Evolutionary conservation across 1,140 invertebrate genomes (phyloP), one percentile per base, ranked within the genome.

Genomic region (Gryon sp.): DNA sequence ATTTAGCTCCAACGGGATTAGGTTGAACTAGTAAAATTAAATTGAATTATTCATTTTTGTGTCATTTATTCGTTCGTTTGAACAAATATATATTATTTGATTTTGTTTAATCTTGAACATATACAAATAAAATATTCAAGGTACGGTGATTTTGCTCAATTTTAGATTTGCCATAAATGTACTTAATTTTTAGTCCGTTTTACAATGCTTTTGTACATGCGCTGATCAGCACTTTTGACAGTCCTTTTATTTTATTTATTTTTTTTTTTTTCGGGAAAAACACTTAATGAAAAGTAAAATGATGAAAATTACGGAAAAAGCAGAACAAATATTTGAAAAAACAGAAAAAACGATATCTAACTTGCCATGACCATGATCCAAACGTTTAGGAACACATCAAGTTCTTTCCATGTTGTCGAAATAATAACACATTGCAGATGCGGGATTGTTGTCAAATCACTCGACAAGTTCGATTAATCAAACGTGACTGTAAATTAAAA

Each of bases 291-390:
- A 24, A 24, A 24, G 3, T 7, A 24, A 24, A 7, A 24, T 24
- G 22, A 34, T 12, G 32, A 34, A 9, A 34, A 12, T 34, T 34
- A 12, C 14, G 11, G 32, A 12, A 12, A 32, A 28, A 28, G 7
- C 8, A 1, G 26, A 28, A 9, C 8, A 9, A 28, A 16, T 30
- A 34, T 2, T 28, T 28, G n/a, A 3, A 14, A n/a, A 32, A 46
- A 22, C 20, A 22, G 20, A 50, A 41, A 26, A 22, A 22, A 43
- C 34, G 6, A 48, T 40, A 20, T 55, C 46, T 16, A 48, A 53
- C 16, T 76, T 63, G 62, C 62, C 72, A 76, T 76, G 72, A 76
- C 72, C 68, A 48, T 76, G 62, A 66, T 59, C 63, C 72, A 76
- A 76, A 76, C 68, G 72, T 76, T 76, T 38, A 63, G 52, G n/a